These are phyloP conservation scores for Hemicentrotus pulcherrimus DNA, from an alignment of 35 echinoderm and acorn worm genomes.

Conservation along the genomic window DNA sequence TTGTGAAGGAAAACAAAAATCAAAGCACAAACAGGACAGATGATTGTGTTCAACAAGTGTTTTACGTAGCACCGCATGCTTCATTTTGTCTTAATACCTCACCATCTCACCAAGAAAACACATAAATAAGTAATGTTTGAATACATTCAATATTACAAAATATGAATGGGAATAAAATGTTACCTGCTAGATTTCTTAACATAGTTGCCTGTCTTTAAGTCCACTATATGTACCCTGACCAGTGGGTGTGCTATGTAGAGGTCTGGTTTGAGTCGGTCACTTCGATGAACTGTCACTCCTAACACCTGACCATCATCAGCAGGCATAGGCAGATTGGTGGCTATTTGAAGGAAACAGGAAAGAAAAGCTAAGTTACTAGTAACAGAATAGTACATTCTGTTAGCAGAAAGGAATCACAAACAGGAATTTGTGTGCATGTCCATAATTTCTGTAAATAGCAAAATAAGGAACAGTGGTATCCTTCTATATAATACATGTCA, in stretches of 20 bases:
- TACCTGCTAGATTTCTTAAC: conserved; percentile 92
- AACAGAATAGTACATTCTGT: too few relatives aligned
- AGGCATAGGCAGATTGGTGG: conserved; percentile 23
- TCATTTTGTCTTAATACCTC: background rate
- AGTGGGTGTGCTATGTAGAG: conserved; percentile 88
- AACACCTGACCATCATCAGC: conserved; percentile 85
- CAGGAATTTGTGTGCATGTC: background rate
- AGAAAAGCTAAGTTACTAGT: background rate
- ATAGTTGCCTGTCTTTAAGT: conserved; percentile 80
- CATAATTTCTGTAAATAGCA: background rate
- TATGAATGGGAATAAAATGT: background rate
- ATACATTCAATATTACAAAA: background rate
- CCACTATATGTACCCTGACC: conserved; percentile 94
- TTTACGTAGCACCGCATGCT: background rate
- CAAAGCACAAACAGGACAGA: background rate
- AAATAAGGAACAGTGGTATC: background rate
- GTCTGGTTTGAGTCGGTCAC: conserved; percentile 95
- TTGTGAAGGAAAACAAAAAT: too few relatives aligned
- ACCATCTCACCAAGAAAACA: background rate
- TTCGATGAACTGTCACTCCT: conserved; percentile 79
- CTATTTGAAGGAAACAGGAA: background rate
- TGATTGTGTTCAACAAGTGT: background rate
- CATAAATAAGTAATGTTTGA: background rate
- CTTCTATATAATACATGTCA: background rate
- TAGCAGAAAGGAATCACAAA: too few relatives aligned